Evolutionary conservation across 1,140 invertebrate genomes (phyloP), one percentile per base, ranked within the genome.

Genomic region (Charaxes varanes): DNA sequence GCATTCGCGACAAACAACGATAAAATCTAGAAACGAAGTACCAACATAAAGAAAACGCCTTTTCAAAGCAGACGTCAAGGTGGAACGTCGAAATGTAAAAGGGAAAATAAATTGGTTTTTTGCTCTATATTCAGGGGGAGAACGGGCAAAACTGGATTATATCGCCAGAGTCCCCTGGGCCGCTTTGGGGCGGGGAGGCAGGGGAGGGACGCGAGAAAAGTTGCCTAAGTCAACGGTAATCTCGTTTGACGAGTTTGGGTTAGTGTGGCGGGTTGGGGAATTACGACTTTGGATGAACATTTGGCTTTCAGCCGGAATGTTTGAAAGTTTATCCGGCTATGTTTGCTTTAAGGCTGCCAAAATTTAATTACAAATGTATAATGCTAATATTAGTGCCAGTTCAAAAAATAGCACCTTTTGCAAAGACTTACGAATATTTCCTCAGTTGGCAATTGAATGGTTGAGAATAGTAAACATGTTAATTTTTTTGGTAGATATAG

Each of bases 111-210:
- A 53, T 67, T 61, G 48, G 41, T 62, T 58, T 62, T 63, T 57
- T 58, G 48, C 42, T 48, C 44, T 45, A 57, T 69, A 64, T 45
- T 50, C 33, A 43, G 28, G 49, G 56, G 62, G 55, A 64, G 59
- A 65, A 63, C 53, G 61, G 53, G 54, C 31, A 40, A 71, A 73
- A 77, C 53, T 69, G 72, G 69, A 77, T 72, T 77, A 76, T 65
- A 59, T 62, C 62, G 62, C 53, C 40, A 22, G 46, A 11, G 43
- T 57, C 61, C 57, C 55, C 15, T 26, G 57, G 53, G 63, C 7
- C 13, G 26, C 6, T 15, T 28, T 5, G 27, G 34, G 34, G 28
- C 24, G 36, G 34, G 34, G 24, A 23, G 33, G 41, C 32, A 30
- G 45, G 21, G 13, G 12, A 27, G 42, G 35, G 35, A 41, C 32